Evolutionary conservation across 2,797 vertebrate species (phyloP).

Genomic region (Rhinophrynus dorsalis): DNA sequence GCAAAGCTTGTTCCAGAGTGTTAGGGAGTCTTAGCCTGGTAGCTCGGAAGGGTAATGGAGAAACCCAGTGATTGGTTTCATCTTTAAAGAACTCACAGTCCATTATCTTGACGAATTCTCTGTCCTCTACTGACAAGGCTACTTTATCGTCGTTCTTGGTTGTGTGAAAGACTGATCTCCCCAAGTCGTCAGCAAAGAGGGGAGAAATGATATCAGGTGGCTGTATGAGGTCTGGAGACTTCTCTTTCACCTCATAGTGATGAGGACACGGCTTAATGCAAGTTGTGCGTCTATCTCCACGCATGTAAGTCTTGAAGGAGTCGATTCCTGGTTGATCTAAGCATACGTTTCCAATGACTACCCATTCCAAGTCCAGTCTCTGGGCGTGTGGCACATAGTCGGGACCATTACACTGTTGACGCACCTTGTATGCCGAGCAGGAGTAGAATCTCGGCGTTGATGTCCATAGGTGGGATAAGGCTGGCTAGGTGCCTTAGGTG

Average conservation of each 20-base stretch:
- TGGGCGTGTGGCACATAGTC: no score
- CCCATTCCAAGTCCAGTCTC: no score
- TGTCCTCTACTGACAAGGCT: neutral
- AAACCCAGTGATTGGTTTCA: neutral
- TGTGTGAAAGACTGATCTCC: neutral
- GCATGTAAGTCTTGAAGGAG: no score
- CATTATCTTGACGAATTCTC: no score
- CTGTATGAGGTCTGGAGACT: neutral
- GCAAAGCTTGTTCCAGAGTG: no score
- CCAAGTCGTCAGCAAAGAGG: neutral
- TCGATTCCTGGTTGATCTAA: no score
- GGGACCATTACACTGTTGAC: no score
- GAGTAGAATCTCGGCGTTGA: neutral
- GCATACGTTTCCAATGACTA: no score
- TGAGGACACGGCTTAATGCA: neutral
- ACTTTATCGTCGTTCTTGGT: neutral
- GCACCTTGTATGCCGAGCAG: no score
- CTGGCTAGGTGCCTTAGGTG: neutral
- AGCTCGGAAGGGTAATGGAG: neutral
- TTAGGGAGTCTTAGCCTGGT: neutral
- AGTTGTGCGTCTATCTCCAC: no score
- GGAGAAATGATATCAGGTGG: neutral
- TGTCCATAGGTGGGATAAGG: neutral
- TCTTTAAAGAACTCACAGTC: no score
- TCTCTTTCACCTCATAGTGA: no score